Evolutionary conservation across 2,888 invertebrate genomes (phyloP).

Genomic region (Phytoseiulus persimilis): DNA sequence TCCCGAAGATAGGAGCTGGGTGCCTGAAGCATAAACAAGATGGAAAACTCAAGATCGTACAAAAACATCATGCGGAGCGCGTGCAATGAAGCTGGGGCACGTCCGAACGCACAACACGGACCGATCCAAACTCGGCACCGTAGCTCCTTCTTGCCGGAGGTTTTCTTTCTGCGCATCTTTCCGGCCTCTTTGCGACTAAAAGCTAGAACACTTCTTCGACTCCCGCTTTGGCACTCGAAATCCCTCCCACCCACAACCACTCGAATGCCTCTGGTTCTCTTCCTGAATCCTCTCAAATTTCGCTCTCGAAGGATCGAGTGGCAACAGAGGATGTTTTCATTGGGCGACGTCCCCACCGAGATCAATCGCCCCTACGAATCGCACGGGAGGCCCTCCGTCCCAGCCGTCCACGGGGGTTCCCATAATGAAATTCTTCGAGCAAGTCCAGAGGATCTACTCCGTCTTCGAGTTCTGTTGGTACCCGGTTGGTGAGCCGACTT

Average conservation of each 20-base stretch:
- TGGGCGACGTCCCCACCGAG: neutral
- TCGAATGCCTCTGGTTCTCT: neutral
- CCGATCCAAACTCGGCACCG: neutral
- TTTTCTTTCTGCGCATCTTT: neutral
- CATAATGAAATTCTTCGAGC: neutral
- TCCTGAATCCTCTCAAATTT: neutral
- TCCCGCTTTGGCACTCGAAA: neutral
- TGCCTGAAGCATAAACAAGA: constrained; percentile 56
- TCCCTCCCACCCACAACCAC: neutral
- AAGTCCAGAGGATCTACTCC: neutral
- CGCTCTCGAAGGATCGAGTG: neutral
- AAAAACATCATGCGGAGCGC: neutral
- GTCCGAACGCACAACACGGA: neutral
- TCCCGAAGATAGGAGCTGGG: constrained; percentile 69
- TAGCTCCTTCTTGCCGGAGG: neutral
- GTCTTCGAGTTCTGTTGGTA: no score
- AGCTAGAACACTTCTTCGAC: neutral
- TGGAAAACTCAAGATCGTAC: neutral
- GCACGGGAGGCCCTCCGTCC: neutral
- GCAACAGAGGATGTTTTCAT: neutral
- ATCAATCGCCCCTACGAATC: neutral
- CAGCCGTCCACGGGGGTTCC: neutral
- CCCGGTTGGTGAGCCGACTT: no score
- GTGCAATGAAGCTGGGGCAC: neutral
- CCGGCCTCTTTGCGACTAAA: neutral